Evolutionary conservation across 2,888 invertebrate genomes (phyloP).

Genomic region (Hirtodrosophila trivittata): DNA sequence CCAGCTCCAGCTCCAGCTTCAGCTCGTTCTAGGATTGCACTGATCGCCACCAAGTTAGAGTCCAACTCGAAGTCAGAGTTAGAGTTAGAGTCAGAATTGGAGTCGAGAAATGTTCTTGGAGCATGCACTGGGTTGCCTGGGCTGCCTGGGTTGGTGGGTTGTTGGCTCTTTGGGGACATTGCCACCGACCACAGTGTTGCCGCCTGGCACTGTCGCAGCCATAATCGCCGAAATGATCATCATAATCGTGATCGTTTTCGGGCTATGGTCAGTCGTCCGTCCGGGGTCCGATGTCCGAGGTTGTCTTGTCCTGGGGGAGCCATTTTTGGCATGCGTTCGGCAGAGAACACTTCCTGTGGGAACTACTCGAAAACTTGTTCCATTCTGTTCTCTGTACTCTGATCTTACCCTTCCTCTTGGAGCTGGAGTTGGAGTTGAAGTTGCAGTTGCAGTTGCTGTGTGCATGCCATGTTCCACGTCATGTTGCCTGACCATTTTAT

Average conservation of each 20-base stretch:
- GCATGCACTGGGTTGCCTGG: conserved; percentile 30
- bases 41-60: conserved; percentile 47
- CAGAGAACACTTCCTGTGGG: conserved; percentile 75
- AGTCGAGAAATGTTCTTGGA: too few relatives aligned
- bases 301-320: conserved; percentile 71
- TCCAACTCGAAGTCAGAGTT: conserved; percentile 12
- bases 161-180: conserved; percentile 52
- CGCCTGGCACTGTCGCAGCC: conserved; percentile 49
- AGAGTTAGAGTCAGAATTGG: background rate
- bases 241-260: conserved; percentile 74
- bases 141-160: too few relatives aligned
- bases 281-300: conserved; percentile 36
- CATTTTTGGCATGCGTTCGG: conserved; percentile 75
- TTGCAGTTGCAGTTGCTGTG: conserved; percentile 12
- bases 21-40: conserved; percentile 33
- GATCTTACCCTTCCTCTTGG: conserved; percentile 5
- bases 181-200: conserved; percentile 55
- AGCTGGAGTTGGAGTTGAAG: conserved; percentile 5
- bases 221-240: conserved; percentile 69
- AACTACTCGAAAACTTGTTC: conserved; percentile 63
- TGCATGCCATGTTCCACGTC: conserved; percentile 44
- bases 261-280: conserved; percentile 30
- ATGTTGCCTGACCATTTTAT: conserved; percentile 49
- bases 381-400: conserved; percentile 38
- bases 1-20: conserved; percentile 15